A percentile compares a stretch with the other conserved stretches of the same genome.
Conservation (phyloP, 2,797 vertebrate genomes). For the Distichodus sexfasciatus region DNA sequence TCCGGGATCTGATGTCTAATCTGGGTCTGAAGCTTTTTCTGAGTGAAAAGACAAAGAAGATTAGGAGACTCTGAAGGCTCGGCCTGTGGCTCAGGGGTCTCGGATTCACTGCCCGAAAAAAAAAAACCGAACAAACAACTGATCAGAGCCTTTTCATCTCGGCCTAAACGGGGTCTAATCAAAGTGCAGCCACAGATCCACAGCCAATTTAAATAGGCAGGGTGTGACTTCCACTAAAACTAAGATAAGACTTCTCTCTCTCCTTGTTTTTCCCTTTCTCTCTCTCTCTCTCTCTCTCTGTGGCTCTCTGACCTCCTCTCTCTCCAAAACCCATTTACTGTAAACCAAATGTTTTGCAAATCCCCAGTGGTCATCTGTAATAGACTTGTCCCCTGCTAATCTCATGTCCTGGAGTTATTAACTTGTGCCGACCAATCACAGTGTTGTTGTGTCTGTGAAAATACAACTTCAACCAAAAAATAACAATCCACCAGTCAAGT, state of each 20-base stretch:
- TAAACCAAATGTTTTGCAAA: conserved; percentile 9
- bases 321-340: conserved; percentile 16
- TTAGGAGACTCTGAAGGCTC: conserved; percentile 10
- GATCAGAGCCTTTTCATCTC: conserved; percentile 24
- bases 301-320: background rate
- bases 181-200: conserved; percentile 39
- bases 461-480: too few relatives aligned
- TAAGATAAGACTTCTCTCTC: conserved; percentile 34
- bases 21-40: background rate
- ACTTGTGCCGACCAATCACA: too few relatives aligned
- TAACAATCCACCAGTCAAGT: too few relatives aligned
- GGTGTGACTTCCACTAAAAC: conserved; percentile 40
- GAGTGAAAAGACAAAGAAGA: conserved; percentile 24
- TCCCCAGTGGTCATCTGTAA: background rate
- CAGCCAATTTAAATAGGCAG: conserved; percentile 41
- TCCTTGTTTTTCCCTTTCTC: background rate
- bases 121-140: conserved; percentile 22
- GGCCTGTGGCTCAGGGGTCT: conserved; percentile 24
- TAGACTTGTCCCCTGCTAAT: background rate
- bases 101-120: conserved; percentile 27
- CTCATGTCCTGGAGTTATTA: background rate
- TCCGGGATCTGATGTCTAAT: conserved; percentile 22
- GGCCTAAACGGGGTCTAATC: conserved; percentile 38
- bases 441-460: too few relatives aligned
- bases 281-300: background rate